Conservation (phyloP, 2,113 vertebrate species). For the Tetrao urogallus region DNA sequence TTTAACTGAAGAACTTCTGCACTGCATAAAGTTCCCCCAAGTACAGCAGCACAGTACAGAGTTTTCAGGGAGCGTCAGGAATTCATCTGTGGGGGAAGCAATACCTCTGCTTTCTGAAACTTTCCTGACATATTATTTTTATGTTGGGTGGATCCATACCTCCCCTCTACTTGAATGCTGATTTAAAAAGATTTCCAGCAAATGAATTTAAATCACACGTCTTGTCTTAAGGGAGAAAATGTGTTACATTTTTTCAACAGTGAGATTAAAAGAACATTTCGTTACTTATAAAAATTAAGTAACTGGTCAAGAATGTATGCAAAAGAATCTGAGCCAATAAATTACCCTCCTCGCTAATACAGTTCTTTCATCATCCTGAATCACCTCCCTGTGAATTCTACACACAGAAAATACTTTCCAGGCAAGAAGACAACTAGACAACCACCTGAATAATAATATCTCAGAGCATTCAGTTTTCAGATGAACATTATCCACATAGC, state of each 20-base stretch:
- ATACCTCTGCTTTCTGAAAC: not conserved
- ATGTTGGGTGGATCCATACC: not conserved
- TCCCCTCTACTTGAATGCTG: not conserved
- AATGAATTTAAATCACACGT: fast-evolving
- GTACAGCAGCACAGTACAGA: not conserved
- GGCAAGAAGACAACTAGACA: not conserved
- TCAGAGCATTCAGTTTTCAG: not conserved
- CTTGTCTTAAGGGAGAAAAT: not conserved
- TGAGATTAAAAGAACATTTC: not conserved
- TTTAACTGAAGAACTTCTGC: not conserved
- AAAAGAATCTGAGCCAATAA: not conserved
- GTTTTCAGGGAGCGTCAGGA: not conserved
- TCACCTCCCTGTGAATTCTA: not conserved
- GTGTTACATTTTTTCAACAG: not conserved
- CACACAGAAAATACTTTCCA: not conserved
- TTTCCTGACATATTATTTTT: not conserved
- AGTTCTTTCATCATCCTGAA: not conserved
- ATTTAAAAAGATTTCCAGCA: not conserved
- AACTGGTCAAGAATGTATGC: not conserved
- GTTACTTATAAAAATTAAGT: not conserved
- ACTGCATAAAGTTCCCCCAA: not conserved
- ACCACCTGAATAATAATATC: not conserved
- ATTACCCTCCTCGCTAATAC: not conserved
- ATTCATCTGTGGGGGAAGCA: not conserved
- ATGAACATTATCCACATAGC: not conserved